A percentile compares a stretch with the other conserved stretches of the same genome.
These are phyloP conservation scores for Hylomyscus alleni DNA, from an alignment of 2,797 vertebrate genomes.

Conservation along the genomic window DNA sequence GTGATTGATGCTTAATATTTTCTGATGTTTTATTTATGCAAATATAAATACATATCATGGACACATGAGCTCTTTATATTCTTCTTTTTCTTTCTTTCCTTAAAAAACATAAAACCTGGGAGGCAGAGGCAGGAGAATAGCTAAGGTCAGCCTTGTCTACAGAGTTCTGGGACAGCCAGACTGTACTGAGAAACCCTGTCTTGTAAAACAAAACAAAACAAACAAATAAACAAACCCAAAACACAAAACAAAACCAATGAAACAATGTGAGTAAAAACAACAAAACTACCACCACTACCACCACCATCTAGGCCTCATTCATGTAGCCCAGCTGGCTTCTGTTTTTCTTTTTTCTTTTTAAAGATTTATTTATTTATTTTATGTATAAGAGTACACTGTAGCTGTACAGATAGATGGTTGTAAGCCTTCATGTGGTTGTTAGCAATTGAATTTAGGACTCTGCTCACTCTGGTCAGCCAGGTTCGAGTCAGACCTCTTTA, in stretches of 20 bases:
- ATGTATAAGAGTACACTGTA: too few relatives aligned
- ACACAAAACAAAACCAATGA: neutral
- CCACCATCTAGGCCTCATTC: neutral
- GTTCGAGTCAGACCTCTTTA: too few relatives aligned
- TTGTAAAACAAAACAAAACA: neutral
- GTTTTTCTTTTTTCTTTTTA: too few relatives aligned
- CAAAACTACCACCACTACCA: neutral
- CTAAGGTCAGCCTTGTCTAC: neutral
- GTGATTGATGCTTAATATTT: slow-evolving; percentile 38
- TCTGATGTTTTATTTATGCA: slow-evolving; percentile 38
- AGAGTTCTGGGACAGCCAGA: neutral
- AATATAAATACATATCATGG: slow-evolving; percentile 24
- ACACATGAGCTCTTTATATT: neutral
- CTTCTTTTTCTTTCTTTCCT: neutral
- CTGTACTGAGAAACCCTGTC: neutral
- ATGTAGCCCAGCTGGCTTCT: neutral
- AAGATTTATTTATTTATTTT: too few relatives aligned
- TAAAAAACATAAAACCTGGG: neutral
- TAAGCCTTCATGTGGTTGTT: too few relatives aligned
- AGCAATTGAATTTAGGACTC: too few relatives aligned
- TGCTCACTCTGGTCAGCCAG: too few relatives aligned
- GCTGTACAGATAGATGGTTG: too few relatives aligned
- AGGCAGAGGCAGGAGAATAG: neutral
- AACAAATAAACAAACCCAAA: neutral
- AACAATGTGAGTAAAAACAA: neutral